These are phyloP conservation scores for Corythaixoides concolor DNA, from an alignment of 2,113 vertebrate genomes.

Conservation along the genomic window DNA sequence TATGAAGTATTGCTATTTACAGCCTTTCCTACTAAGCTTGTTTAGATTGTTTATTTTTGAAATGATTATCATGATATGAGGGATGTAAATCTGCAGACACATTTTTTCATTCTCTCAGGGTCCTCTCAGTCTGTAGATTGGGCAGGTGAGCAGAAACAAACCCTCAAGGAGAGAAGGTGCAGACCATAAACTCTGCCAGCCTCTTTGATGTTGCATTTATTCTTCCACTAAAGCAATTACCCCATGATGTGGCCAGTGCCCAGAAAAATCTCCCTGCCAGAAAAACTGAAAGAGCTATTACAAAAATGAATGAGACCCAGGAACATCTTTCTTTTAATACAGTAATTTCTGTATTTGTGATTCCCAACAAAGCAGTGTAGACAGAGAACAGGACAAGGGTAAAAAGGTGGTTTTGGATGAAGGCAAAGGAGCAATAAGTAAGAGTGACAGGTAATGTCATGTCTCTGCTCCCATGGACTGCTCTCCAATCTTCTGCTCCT, in stretches of 20 bases:
- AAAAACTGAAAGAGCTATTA: background rate
- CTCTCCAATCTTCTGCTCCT: background rate
- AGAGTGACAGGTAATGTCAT: background rate
- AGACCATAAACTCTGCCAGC: background rate
- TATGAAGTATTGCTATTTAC: background rate
- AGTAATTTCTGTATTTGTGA: background rate
- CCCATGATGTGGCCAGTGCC: rapidly evolving
- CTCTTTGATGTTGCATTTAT: background rate
- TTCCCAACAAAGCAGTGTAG: background rate
- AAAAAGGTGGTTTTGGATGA: background rate
- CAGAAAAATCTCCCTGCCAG: background rate
- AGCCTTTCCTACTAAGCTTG: background rate
- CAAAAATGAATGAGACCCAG: background rate
- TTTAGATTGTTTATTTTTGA: background rate
- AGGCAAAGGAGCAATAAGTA: background rate
- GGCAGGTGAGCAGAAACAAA: background rate
- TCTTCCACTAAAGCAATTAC: background rate
- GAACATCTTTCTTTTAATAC: background rate
- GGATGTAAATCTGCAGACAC: background rate
- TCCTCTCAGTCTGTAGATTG: background rate
- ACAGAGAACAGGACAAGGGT: background rate
- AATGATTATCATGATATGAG: background rate
- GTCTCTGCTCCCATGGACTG: background rate
- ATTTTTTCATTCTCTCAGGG: background rate
- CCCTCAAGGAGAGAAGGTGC: background rate